Conservation (phyloP, 1,140 invertebrate genomes). For the Drosophila mayri region DNA sequence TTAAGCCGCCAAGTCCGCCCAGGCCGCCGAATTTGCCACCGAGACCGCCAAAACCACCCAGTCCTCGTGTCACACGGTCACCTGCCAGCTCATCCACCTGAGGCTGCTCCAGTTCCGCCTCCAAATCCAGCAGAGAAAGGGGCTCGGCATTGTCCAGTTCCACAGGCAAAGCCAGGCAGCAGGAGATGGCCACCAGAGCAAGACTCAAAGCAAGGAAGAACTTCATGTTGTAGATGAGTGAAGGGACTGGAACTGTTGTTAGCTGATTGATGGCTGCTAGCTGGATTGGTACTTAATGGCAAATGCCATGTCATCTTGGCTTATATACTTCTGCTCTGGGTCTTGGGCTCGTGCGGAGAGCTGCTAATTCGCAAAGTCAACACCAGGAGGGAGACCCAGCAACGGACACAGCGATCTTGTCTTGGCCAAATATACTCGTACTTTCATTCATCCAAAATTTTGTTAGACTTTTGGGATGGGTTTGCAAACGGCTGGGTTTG, state of each 20-base stretch:
- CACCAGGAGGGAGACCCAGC: slow-evolving; percentile 22
- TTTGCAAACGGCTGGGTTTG: slow-evolving; percentile 43
- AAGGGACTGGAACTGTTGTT: neutral
- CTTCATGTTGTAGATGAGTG: slow-evolving; percentile 47
- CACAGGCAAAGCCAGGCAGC: slow-evolving; percentile 46
- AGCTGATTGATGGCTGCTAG: slow-evolving; percentile 27
- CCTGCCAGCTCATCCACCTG: slow-evolving; percentile 19
- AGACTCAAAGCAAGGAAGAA: slow-evolving; percentile 41
- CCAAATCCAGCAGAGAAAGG: slow-evolving; percentile 44
- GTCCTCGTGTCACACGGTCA: slow-evolving; percentile 56
- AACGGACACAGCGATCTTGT: slow-evolving; percentile 36
- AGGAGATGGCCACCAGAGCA: slow-evolving; percentile 33
- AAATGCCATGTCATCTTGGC: slow-evolving; percentile 45
- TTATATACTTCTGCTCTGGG: slow-evolving; percentile 56
- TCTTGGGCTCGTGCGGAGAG: slow-evolving; percentile 59
- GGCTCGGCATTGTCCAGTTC: slow-evolving; percentile 37
- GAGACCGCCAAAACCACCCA: slow-evolving; percentile 62
- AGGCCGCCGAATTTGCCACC: slow-evolving; percentile 62
- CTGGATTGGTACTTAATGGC: slow-evolving; percentile 54
- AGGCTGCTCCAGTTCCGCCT: slow-evolving; percentile 14
- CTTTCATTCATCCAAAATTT: slow-evolving; percentile 69
- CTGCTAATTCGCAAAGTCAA: slow-evolving; percentile 66
- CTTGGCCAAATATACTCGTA: slow-evolving; percentile 58
- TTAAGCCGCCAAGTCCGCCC: slow-evolving; percentile 47
- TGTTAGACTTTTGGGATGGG: slow-evolving; percentile 65